phyloP scores from a whole-genome alignment of 2,888 invertebrate genomes.

The Entomobrya multifasciata region DNA sequence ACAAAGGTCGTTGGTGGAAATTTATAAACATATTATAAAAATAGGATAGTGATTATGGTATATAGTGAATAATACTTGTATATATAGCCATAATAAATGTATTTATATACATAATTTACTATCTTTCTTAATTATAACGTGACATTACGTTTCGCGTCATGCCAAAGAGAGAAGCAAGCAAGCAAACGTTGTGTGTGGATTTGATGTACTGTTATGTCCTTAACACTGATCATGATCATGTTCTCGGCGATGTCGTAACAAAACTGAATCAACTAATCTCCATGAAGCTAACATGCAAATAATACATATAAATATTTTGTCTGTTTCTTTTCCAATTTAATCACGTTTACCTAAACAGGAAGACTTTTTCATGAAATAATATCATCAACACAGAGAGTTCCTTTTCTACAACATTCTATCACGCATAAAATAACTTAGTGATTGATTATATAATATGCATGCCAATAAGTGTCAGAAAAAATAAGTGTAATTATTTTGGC shows the following conservation, averaged over 20 bases:
- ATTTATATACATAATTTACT: too few species aligned
- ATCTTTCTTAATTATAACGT: slow-evolving; percentile 3
- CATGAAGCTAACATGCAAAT: too few species aligned
- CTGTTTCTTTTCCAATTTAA: background rate
- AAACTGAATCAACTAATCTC: background rate
- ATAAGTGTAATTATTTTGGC: too few species aligned
- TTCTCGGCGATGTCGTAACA: slow-evolving; percentile 1
- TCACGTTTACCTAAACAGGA: background rate
- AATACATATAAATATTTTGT: background rate
- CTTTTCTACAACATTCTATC: too few species aligned
- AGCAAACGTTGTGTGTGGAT: background rate
- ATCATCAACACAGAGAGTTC: background rate
- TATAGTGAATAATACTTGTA: background rate
- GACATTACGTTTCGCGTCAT: slow-evolving; percentile 10
- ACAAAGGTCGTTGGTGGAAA: slow-evolving; percentile 55
- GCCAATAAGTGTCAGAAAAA: background rate
- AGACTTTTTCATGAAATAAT: background rate
- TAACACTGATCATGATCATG: background rate
- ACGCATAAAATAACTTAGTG: background rate
- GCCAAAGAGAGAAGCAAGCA: background rate
- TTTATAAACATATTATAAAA: background rate
- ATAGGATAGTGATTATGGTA: background rate
- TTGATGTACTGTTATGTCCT: background rate
- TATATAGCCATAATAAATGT: background rate
- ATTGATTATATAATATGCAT: background rate